Evolutionary conservation across 2,888 invertebrate genomes (phyloP), one percentile per base, ranked within the genome.

Genomic region (Pristionchus maxplancki): DNA sequence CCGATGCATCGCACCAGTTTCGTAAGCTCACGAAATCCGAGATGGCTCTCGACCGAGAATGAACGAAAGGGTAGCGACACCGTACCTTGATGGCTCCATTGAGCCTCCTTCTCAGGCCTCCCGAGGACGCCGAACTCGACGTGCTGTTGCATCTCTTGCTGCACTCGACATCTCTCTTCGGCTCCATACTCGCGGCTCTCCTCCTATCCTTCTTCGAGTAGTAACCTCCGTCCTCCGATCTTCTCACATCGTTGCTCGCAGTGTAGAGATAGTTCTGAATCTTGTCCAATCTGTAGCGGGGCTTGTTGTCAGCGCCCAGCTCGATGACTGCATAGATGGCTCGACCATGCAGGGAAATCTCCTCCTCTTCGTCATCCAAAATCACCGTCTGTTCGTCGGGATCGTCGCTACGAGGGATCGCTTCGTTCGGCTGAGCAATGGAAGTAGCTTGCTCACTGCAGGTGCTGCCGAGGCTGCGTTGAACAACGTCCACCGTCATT

Each of bases 101-200:
- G 15, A 81, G 44, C 81, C 50, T 81, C 81, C 81, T 34, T 37
- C 81, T 81, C 48, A 81, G 31, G 37, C 81, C 81, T 28, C 81
- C 81, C 28, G 48, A 48, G 0, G 81, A 81, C 13, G 13, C 3
- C 31, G 37, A 28, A 15, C 48, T 50, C 28, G 48, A 48, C 31
- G 81, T 50, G 31, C 48, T 50, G 50, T 34, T 37, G 44, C 50
- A 50, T 28, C 81, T 37, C 28, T 44, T 24, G 17, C 28, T 44
- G 48, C 48, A 31, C 81, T 44, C 13, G 13, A 31, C 44, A 37
- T 81, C 81, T 48, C 81, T 13, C 31, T 20, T 31, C 48, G 48
- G 24, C 15, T 48, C 81, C 50, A 50, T 40, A n/a, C 48, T 50
- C 8, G 28, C n/a, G 8, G 81, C 48, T 50, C 81, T 48, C 50